Conservation (phyloP, 2,113 vertebrate genomes). For the Esox niger region DNA sequence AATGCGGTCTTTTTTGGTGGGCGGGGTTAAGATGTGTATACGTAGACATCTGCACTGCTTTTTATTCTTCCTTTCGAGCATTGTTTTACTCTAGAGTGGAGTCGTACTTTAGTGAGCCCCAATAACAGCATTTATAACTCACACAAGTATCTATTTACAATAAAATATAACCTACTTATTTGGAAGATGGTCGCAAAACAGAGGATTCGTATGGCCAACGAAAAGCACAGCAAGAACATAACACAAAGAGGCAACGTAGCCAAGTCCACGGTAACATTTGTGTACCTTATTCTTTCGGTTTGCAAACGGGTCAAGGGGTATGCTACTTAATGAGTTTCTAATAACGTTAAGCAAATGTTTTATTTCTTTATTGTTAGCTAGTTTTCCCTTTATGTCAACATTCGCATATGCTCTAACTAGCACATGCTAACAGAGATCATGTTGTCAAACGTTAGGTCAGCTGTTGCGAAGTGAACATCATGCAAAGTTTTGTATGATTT, state of each 20-base stretch:
- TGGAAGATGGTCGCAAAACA: conserved; percentile 78
- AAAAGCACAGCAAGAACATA: conserved; percentile 83
- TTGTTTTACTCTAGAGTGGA: not conserved
- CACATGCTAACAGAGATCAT: too few species aligned
- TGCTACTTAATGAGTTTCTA: not conserved
- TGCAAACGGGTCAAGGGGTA: not conserved
- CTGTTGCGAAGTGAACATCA: not conserved
- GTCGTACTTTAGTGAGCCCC: not conserved
- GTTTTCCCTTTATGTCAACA: too few species aligned
- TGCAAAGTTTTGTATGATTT: too few species aligned
- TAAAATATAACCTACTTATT: not conserved
- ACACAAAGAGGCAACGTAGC: conserved; percentile 79
- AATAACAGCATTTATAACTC: not conserved
- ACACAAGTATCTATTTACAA: not conserved
- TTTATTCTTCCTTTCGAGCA: not conserved
- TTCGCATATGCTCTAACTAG: too few species aligned
- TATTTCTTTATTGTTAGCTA: too few species aligned
- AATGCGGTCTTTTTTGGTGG: conserved; percentile 5
- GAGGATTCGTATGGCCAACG: conserved; percentile 81
- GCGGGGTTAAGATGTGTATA: conserved; percentile 24
- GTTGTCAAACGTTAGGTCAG: not conserved
- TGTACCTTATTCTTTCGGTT: not conserved
- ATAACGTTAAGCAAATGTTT: not conserved
- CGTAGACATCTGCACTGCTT: conserved; percentile 21
- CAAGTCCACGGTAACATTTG: conserved; percentile 72